Base-by-base conservation (phyloP, 2,113 vertebrate genomes). In the Caranx ignobilis region DNA sequence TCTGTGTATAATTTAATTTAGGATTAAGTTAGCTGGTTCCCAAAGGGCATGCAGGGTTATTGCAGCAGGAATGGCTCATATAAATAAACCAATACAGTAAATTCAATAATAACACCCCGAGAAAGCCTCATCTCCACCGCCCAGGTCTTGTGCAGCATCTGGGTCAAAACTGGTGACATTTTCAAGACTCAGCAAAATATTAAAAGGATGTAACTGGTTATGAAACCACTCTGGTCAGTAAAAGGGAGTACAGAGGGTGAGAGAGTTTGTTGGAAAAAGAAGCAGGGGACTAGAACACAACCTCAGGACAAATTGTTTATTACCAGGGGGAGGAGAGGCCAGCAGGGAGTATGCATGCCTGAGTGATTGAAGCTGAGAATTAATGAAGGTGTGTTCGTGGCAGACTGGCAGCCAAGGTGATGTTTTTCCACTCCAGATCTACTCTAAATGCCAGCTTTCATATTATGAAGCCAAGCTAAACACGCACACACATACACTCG, bases 341-440 rank as follows among this genome's bases (percentile, higher is more conserved):
- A 77, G 81, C 79, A 66, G 71, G 79, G 74, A 71, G 80, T 74
- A 45, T 75, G 83, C 75, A 72, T 77, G 79, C 77, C 77, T 79
- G 76, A 68, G 65, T 67, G 82, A 85, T 69, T 75, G 84, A 86
- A 75, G 71, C 55, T 68, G 47, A 52, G 79, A 79, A 75, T 86
- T 91, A 90, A 87, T 89, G 71, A 84, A 87, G 79, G 83, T 85
- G 81, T 84, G 81, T 85, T 79, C 83, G 71, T 89, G 84, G 85
- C 92, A 89, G 64, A 70, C 78, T 83, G 69, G 86, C 76, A 75
- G 77, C 67, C 75, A 73, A 71, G 77, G 71, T 71, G 59, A 83
- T 92, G 88, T 80, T 93, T 91, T 89, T 91, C 76, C 87, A 84
- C 86, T 81, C 77, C 52, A 79, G 79, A 90, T 92, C 86, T 81